Conservation (phyloP, 2,888 invertebrate species). For the Callyntrura guangdongensis region DNA sequence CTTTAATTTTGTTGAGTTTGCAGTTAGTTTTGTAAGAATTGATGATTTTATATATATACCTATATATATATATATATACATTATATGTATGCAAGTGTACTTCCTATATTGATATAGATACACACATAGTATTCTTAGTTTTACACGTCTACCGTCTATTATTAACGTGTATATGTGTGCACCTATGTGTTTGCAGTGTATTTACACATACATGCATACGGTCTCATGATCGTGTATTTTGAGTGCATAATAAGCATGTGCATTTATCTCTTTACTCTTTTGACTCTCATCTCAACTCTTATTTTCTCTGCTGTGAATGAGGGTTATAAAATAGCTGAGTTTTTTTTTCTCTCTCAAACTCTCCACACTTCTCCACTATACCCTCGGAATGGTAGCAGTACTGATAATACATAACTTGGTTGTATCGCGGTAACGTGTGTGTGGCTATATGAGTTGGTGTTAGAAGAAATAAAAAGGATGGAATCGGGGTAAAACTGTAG, state of each 20-base stretch:
- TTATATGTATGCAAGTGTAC: no score
- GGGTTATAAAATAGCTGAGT: conserved; percentile 45
- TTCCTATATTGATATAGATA: no score
- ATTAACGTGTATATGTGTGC: no score
- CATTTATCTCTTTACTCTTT: conserved; percentile 24
- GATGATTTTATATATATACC: background rate
- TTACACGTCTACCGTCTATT: background rate
- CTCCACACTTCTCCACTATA: background rate
- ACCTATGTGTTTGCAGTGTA: background rate
- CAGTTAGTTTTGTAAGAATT: background rate
- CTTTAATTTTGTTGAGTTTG: conserved; percentile 51
- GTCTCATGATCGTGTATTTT: conserved; percentile 6
- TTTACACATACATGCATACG: background rate
- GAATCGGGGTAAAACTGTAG: conserved; percentile 54
- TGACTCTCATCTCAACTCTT: background rate
- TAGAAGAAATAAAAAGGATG: conserved; percentile 42
- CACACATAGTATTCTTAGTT: background rate
- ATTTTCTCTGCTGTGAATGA: conserved; percentile 34
- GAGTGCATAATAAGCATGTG: conserved; percentile 50
- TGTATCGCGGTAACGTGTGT: background rate
- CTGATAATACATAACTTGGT: background rate
- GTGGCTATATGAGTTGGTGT: conserved; percentile 3
- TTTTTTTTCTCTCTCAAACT: conserved; percentile 17
- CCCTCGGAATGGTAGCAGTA: background rate
- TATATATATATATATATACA: background rate